Evolutionary conservation across 2,797 vertebrate species (phyloP).

Genomic region (Furcifer pardalis): DNA sequence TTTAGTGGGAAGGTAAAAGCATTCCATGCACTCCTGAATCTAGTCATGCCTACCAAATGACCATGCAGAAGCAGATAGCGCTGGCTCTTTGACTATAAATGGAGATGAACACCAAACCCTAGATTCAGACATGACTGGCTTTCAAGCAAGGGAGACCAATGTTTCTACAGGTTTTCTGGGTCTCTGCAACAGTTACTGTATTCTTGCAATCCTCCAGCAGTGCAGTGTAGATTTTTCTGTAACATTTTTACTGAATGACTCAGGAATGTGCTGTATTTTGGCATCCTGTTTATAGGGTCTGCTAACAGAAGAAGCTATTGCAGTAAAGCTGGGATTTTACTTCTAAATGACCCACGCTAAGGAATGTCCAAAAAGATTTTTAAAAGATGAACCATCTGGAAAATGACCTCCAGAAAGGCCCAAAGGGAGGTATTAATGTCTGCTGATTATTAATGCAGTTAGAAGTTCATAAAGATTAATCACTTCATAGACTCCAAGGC

Average conservation of each 20-base stretch:
- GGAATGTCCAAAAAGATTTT: constrained; percentile 8
- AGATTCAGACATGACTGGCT: too few relatives aligned
- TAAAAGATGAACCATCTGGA: constrained; percentile 11
- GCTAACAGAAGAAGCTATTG: background rate
- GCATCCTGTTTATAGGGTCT: background rate
- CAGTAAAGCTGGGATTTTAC: background rate
- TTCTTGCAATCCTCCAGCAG: background rate
- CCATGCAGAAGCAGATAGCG: too few relatives aligned
- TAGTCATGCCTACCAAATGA: too few relatives aligned
- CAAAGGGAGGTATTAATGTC: constrained; percentile 5
- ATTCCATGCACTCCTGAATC: too few relatives aligned
- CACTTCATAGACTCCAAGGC: background rate
- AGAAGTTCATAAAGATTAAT: constrained; percentile 14
- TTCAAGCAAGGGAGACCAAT: too few relatives aligned
- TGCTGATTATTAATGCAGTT: constrained; percentile 21
- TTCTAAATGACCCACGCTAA: constrained; percentile 16
- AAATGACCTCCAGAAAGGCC: constrained; percentile 19
- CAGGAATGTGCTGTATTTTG: background rate
- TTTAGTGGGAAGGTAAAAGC: too few relatives aligned
- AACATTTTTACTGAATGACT: background rate
- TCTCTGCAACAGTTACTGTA: background rate
- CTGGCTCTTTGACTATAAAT: too few relatives aligned
- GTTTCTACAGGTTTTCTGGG: background rate
- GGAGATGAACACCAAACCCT: too few relatives aligned
- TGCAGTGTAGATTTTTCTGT: background rate